Conservation (phyloP, 2,797 vertebrate genomes). For the Centropyge bicolor region DNA sequence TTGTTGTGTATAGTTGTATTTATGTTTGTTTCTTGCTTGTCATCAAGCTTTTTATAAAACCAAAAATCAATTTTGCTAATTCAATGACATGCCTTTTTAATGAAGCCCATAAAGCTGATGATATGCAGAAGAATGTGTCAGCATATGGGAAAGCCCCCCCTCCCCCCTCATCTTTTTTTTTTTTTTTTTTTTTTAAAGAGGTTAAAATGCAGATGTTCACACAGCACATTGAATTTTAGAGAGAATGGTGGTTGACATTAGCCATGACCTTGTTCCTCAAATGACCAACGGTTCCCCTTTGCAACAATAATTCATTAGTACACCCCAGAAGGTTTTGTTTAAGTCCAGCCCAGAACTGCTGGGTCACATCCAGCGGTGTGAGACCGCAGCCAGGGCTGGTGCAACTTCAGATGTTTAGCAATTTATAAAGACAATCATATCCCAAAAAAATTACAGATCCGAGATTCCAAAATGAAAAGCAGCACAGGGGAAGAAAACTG, state of each 20-base stretch:
- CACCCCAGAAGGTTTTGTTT: neutral
- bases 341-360: constrained; percentile 3
- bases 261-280: constrained; percentile 40
- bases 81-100: constrained; percentile 26
- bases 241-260: constrained; percentile 40
- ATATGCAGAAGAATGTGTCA: constrained; percentile 40
- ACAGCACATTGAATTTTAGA: neutral
- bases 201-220: constrained; percentile 54
- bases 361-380: constrained; percentile 30
- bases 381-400: neutral
- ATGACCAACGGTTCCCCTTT: constrained; percentile 31
- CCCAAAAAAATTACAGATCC: neutral
- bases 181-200: neutral
- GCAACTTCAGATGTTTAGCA: constrained; percentile 11
- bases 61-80: constrained; percentile 22
- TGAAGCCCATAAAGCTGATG: constrained; percentile 27
- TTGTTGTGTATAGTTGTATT: constrained; percentile 60
- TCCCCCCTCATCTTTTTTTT: constrained; percentile 4
- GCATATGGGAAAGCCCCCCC: constrained; percentile 30
- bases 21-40: constrained; percentile 39
- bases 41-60: neutral
- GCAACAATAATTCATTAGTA: constrained; percentile 19
- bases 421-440: neutral
- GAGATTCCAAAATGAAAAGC: neutral
- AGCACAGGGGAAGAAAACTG: neutral